Percentiles rank a stretch among this genome's conserved stretches.
phyloP scores from a whole-genome alignment of 2,113 vertebrate species.

The Mirza zaza region DNA sequence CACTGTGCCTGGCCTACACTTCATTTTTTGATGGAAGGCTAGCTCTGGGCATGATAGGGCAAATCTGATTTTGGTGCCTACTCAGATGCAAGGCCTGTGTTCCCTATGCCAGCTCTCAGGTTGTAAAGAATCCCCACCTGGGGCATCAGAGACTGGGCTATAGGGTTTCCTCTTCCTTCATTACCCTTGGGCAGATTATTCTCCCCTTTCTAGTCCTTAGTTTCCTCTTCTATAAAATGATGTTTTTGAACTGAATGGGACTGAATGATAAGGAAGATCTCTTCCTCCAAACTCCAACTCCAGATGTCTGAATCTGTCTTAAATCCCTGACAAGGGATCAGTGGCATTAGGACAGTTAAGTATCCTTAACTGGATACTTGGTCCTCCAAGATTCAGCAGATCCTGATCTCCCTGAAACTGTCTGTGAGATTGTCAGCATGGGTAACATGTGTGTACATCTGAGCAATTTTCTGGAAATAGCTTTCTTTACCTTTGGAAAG shows the following conservation, averaged over 20 bases:
- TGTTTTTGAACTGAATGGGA: background rate
- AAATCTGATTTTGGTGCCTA: background rate
- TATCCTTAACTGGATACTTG: background rate
- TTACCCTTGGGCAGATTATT: background rate
- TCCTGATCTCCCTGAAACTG: background rate
- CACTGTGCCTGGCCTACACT: no score
- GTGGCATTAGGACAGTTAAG: background rate
- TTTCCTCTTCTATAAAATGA: background rate
- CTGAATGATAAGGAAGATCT: background rate
- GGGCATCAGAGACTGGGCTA: background rate
- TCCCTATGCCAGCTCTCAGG: background rate
- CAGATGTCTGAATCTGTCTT: background rate
- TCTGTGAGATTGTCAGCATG: background rate
- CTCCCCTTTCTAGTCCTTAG: background rate
- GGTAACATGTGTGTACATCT: background rate
- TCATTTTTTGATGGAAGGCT: background rate
- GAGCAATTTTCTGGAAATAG: background rate
- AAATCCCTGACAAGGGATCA: background rate
- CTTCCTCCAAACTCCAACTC: background rate
- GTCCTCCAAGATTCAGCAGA: background rate
- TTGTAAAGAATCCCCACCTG: no score
- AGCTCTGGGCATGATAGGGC: background rate
- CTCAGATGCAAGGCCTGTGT: background rate
- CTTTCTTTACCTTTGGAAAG: conserved; percentile 8
- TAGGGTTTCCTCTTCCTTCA: background rate